Percentiles rank a stretch among this genome's conserved stretches.
Evolutionary conservation across 2,797 vertebrate species (phyloP).

Genomic region (Anolis apletophallus): DNA sequence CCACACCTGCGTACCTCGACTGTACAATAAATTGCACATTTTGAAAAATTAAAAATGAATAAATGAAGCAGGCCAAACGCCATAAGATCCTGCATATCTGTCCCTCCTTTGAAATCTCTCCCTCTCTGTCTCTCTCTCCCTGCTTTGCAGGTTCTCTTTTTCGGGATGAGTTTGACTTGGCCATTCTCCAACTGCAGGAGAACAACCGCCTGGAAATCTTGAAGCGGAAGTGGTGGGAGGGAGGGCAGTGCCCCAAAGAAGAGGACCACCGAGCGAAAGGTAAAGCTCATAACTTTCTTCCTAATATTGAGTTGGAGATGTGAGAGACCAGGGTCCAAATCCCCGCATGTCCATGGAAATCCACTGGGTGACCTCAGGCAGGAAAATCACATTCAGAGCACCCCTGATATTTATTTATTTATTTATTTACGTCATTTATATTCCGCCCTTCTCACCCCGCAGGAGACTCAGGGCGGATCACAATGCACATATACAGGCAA

Average conservation of each 20-base stretch:
- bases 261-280: slow-evolving; percentile 98
- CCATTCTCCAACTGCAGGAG: slow-evolving; percentile 97
- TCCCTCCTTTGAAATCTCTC: background rate
- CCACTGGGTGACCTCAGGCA: too few species aligned
- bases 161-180: slow-evolving; percentile 94
- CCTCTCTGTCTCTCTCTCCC: slow-evolving; percentile 16
- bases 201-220: slow-evolving; percentile 97
- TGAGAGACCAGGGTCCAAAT: too few species aligned
- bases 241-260: slow-evolving; percentile 97
- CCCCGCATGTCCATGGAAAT: too few species aligned
- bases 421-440: too few species aligned
- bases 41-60: background rate
- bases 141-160: slow-evolving; percentile 87
- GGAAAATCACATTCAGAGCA: too few species aligned
- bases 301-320: too few species aligned
- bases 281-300: slow-evolving; percentile 39
- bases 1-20: background rate
- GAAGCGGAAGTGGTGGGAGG: slow-evolving; percentile 99
- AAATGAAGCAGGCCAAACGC: background rate
- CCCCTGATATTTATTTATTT: too few species aligned
- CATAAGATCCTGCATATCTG: background rate
- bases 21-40: background rate
- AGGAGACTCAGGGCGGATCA: too few species aligned
- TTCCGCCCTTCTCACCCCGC: too few species aligned
- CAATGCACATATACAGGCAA: too few species aligned